Evolutionary conservation across 2,113 vertebrate genomes (phyloP).

Genomic region (Globicephala melas): DNA sequence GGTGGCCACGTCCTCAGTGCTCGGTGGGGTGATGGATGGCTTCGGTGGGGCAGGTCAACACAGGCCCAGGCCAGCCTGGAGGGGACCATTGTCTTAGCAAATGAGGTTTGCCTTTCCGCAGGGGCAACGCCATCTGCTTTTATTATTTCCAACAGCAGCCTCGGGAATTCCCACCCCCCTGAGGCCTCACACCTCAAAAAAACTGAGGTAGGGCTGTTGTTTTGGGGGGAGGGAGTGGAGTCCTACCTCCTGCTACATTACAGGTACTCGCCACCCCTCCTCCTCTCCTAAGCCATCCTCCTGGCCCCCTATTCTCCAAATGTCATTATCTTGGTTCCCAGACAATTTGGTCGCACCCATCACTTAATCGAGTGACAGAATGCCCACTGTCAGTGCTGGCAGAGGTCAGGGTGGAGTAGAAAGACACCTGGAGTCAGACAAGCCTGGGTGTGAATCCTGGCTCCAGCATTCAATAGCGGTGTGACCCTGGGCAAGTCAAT

Average conservation of each 20-base stretch:
- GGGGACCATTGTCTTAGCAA: slow-evolving; percentile 78
- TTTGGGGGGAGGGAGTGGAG: rapidly evolving
- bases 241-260: not conserved
- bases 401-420: not conserved
- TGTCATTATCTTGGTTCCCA: not conserved
- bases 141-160: slow-evolving; percentile 60
- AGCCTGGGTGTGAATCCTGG: not conserved
- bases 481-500: not conserved
- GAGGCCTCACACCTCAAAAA: slow-evolving; percentile 9
- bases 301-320: not conserved
- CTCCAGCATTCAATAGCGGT: not conserved
- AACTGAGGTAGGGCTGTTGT: not conserved
- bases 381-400: not conserved
- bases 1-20: slow-evolving; percentile 61
- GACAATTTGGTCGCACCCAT: not conserved
- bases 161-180: slow-evolving; percentile 3
- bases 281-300: not conserved
- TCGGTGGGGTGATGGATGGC: slow-evolving; percentile 72
- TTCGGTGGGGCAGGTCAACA: not conserved
- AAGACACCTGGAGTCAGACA: not conserved
- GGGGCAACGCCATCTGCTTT: slow-evolving; percentile 80
- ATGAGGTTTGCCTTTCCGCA: slow-evolving; percentile 76
- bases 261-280: not conserved
- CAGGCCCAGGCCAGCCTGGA: not conserved
- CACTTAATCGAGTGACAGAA: not conserved